phyloP scores from a whole-genome alignment of 2,888 invertebrate genomes.

The Calameuta idolon region DNA sequence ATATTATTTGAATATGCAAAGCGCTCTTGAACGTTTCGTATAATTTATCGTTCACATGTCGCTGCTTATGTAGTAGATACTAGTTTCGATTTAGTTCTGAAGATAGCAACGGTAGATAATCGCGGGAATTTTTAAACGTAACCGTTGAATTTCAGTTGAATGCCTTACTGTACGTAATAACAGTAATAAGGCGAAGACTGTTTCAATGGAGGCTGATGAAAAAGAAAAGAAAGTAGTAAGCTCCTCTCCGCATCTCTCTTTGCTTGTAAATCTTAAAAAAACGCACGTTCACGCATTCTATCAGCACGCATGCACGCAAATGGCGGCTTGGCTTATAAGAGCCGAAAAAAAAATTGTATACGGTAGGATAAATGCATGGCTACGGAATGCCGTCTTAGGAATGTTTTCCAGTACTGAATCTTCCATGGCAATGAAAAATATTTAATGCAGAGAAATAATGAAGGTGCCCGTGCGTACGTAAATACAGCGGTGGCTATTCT shows the following conservation, averaged over 20 bases:
- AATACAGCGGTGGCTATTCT: not conserved
- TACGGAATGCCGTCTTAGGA: not conserved
- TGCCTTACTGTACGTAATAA: not conserved
- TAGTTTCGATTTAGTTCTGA: not conserved
- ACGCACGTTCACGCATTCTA: not conserved
- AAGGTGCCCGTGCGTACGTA: not conserved
- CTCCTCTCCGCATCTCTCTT: not conserved
- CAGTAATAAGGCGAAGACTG: not conserved
- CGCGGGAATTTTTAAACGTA: not conserved
- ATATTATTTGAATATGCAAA: conserved; percentile 35
- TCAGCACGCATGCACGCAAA: not conserved
- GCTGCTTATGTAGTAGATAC: not conserved
- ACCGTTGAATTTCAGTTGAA: not conserved
- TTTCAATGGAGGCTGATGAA: not conserved
- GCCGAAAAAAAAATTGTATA: not conserved
- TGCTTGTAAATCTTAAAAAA: not conserved
- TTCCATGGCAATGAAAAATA: not conserved
- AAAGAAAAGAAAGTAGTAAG: not conserved
- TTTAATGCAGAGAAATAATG: not conserved
- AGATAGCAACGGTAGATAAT: not conserved
- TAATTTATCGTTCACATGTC: not conserved
- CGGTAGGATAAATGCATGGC: conserved; percentile 7
- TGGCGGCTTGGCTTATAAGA: not conserved
- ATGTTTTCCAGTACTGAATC: not conserved
- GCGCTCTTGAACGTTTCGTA: conserved; percentile 25